Evolutionary conservation across 2,888 invertebrate species (phyloP).

Genomic region (Sussaba pulchella): DNA sequence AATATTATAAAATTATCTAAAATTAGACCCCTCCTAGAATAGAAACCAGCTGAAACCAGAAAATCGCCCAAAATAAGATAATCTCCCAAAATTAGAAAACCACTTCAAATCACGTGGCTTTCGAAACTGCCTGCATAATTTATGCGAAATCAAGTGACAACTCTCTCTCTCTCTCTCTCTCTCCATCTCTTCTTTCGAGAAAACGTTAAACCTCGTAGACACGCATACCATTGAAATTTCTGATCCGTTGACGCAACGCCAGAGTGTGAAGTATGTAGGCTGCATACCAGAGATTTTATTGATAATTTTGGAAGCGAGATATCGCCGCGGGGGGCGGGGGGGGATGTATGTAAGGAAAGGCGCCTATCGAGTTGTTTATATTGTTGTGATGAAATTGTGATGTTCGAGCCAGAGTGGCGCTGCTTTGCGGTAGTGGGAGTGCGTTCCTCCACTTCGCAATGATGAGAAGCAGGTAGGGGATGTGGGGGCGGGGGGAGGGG

Average conservation of each 20-base stretch:
- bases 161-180: too few relatives aligned
- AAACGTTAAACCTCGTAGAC: background rate
- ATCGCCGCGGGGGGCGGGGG: background rate
- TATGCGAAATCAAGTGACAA: too few relatives aligned
- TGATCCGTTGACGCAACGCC: conserved; percentile 22
- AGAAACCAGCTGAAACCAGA: too few relatives aligned
- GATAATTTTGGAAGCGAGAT: conserved; percentile 51
- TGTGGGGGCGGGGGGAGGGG: conserved; percentile 68
- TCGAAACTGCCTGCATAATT: too few relatives aligned
- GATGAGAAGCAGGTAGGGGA: conserved; percentile 57
- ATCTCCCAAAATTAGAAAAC: too few relatives aligned
- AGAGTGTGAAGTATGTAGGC: conserved; percentile 15
- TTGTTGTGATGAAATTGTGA: conserved; percentile 77
- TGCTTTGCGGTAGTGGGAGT: conserved; percentile 53
- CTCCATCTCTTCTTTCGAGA: background rate
- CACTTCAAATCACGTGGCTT: too few relatives aligned
- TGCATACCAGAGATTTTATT: conserved; percentile 47
- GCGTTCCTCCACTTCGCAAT: conserved; percentile 46
- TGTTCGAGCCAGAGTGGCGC: conserved; percentile 50
- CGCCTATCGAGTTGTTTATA: conserved; percentile 72
- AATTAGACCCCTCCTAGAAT: too few relatives aligned
- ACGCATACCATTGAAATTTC: background rate
- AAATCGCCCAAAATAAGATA: too few relatives aligned
- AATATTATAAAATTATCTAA: too few relatives aligned
- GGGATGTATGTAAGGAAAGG: conserved; percentile 20